Evolutionary conservation across 2,797 vertebrate species (phyloP).

Genomic region (Acrocephalus scirpaceus): DNA sequence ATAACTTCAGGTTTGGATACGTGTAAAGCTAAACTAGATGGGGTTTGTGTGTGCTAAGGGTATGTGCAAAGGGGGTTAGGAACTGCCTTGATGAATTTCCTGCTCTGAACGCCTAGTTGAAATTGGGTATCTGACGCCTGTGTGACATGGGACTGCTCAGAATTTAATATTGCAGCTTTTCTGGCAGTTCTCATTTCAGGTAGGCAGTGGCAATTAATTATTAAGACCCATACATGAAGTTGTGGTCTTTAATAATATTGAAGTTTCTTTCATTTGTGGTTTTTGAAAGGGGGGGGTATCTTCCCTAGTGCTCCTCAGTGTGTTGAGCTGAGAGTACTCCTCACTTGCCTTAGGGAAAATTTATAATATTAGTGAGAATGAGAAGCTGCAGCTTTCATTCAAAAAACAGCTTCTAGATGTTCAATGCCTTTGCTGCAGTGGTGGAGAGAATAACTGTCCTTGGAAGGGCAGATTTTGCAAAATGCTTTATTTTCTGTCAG

Average conservation of each 20-base stretch:
- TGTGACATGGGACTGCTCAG: not conserved
- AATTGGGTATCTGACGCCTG: not conserved
- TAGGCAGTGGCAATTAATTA: not conserved
- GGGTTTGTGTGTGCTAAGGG: not conserved
- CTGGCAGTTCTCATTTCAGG: not conserved
- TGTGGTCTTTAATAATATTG: not conserved
- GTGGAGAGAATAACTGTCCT: not conserved
- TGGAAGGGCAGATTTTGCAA: not conserved
- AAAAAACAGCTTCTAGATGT: not conserved
- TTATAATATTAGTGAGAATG: not conserved
- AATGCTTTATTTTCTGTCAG: not conserved
- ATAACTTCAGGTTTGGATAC: no score
- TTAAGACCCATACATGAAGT: accelerated
- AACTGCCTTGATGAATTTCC: not conserved
- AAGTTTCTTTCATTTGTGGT: not conserved
- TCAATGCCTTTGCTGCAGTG: not conserved
- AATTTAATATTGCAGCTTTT: not conserved
- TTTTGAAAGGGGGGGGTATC: not conserved
- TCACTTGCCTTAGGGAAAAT: not conserved
- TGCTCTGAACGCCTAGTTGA: not conserved
- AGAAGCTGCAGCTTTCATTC: not conserved
- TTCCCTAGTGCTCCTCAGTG: not conserved
- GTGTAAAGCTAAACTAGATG: accelerated
- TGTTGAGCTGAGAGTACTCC: not conserved
- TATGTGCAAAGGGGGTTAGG: not conserved